Conservation (phyloP, 1,140 invertebrate species). For the Cotesia chilonis region DNA sequence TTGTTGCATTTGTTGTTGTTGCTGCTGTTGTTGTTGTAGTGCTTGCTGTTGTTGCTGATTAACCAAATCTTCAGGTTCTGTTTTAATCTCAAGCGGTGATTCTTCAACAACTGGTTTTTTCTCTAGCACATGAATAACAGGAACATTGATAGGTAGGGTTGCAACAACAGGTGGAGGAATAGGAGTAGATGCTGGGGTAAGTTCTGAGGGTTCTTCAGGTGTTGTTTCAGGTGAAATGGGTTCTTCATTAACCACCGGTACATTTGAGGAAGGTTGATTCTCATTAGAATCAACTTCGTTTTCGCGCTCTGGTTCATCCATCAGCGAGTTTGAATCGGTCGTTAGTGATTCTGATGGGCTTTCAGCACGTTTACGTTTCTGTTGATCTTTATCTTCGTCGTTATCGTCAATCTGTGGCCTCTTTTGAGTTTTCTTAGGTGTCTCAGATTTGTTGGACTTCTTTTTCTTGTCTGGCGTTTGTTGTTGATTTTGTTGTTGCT, state of each 20-base stretch:
- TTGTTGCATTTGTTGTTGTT: too few relatives aligned
- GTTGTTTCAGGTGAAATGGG: constrained; percentile 50
- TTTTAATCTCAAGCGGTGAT: constrained; percentile 47
- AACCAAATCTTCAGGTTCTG: constrained; percentile 52
- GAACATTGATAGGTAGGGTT: constrained; percentile 59
- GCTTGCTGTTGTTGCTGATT: too few relatives aligned
- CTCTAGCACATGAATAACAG: constrained; percentile 60
- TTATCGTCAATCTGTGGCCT: constrained; percentile 72
- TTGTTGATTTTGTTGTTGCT: constrained; percentile 49
- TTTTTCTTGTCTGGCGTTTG: constrained; percentile 69
- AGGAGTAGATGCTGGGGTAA: constrained; percentile 53
- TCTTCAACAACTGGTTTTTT: constrained; percentile 57
- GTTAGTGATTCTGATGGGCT: constrained; percentile 84
- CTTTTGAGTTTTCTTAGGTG: constrained; percentile 78
- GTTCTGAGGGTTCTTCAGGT: constrained; percentile 62
- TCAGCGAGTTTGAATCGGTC: constrained; percentile 80
- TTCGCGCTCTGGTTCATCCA: constrained; percentile 76
- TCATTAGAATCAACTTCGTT: constrained; percentile 62
- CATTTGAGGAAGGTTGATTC: constrained; percentile 68
- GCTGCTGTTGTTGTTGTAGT: too few relatives aligned
- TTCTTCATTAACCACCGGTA: constrained; percentile 54
- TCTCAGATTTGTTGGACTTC: constrained; percentile 71
- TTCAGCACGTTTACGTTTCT: constrained; percentile 76
- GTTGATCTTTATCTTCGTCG: constrained; percentile 73
- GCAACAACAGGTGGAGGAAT: constrained; percentile 48